phyloP scores from a whole-genome alignment of 2,113 vertebrate species.

The Syngnathus typhle region DNA sequence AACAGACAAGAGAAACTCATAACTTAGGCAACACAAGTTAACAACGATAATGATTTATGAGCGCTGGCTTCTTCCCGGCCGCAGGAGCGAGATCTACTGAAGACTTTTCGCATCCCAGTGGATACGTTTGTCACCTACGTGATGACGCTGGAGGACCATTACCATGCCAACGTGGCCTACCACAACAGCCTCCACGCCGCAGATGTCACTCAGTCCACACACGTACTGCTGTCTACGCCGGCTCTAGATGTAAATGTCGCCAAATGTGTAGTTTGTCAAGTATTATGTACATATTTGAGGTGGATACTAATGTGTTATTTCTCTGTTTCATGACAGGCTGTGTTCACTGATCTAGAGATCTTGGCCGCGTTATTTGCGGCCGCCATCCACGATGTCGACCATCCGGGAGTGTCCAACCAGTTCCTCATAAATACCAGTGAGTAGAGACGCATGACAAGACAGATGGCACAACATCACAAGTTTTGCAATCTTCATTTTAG shows the following conservation, averaged over 20 bases:
- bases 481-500: no score
- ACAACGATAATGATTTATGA: neutral
- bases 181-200: slow-evolving; percentile 93
- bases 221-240: slow-evolving; percentile 86
- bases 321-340: slow-evolving; percentile 68
- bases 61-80: slow-evolving; percentile 6
- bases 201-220: slow-evolving; percentile 89
- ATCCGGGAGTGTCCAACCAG: slow-evolving; percentile 94
- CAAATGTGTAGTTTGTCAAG: neutral
- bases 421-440: slow-evolving; percentile 95
- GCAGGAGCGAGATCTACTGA: slow-evolving; percentile 86
- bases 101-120: slow-evolving; percentile 84
- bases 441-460: slow-evolving; percentile 19
- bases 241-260: slow-evolving; percentile 79
- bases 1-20: neutral
- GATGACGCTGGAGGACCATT: slow-evolving; percentile 90
- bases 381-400: slow-evolving; percentile 91
- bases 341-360: slow-evolving; percentile 91
- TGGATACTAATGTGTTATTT: neutral
- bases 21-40: neutral
- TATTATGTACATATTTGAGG: neutral
- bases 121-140: slow-evolving; percentile 87
- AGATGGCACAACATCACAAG: neutral
- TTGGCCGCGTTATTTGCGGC: slow-evolving; percentile 87
- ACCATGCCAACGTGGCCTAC: slow-evolving; percentile 89